Base-by-base conservation (phyloP, 2,797 vertebrate species). In the Enteromius afrohamiltoni region DNA sequence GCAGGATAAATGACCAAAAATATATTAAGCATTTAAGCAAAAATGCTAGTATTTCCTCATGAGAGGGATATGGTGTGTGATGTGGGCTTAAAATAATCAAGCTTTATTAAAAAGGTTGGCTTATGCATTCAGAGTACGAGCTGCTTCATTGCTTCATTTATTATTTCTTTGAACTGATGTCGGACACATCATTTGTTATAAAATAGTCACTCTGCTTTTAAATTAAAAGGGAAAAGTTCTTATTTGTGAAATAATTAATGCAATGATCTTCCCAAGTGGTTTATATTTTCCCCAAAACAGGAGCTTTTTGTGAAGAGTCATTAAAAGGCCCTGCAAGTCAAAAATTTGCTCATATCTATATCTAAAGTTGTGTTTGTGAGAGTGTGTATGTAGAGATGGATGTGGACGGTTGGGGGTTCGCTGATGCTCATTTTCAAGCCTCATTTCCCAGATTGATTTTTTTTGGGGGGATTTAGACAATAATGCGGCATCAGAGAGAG, bases 381-480 rank as follows among this genome's bases (percentile, higher is more conserved):
- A 37, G 47, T 31, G 74, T 42, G 16, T 45, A 8, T 45, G 49
- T 37, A 37, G 19, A 31, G 34, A 9, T 62, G 42, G 1, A 49
- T 62, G 53, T 62, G 53, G 23, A 64, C 17, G 53, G 26, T 21
- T 68, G 47, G 31, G 40, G 9, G 53, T 55, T 74, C 37, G 40
- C 79, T 69, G 73, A 77, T 83, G 81, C 75, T 73, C 60, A 76
- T 19, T 85, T 85, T 80, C 70, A 80, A 71, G 78, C 37, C 17
- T 80, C 49, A 40, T 85, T 62, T 80, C 60, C 74, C 70, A 68
- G 60, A 85, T 67, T 75, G 26, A 80, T 67, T 67, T 68, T 67
- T 68, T 68, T 13, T 11, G 29, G 31, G 0, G 11, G 77, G 77
- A 65, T 73, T 79, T 84, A 71, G 68, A 79, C 58, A 70, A 73